These are phyloP conservation scores for Mythimna lalbum DNA, from an alignment of 2,888 invertebrate genomes.

Conservation along the genomic window DNA sequence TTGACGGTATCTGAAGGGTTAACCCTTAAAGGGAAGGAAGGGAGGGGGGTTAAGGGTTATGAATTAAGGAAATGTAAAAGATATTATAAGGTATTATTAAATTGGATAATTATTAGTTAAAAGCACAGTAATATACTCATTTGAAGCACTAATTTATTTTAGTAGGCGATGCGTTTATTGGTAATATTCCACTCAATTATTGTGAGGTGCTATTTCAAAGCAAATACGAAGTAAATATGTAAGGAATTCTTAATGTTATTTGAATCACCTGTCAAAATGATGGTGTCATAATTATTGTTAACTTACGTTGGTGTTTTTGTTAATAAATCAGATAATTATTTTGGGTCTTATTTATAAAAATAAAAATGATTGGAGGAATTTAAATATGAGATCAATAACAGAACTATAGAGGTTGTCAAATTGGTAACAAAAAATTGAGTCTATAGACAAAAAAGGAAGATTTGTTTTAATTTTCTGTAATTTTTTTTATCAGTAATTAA, in stretches of 20 bases:
- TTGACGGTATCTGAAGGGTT: too few species aligned
- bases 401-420: too few species aligned
- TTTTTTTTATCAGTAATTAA: too few species aligned
- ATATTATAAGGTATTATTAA: constrained; percentile 20
- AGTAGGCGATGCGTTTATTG: constrained; percentile 6
- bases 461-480: too few species aligned
- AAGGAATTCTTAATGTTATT: constrained; percentile 19
- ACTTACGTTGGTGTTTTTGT: constrained; percentile 24
- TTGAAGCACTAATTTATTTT: background rate
- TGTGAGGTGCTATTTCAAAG: background rate
- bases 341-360: background rate
- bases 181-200: constrained; percentile 37
- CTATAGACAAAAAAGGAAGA: too few species aligned
- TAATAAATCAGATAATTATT: constrained; percentile 33
- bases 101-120: constrained; percentile 8
- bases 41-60: too few species aligned
- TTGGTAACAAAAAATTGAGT: too few species aligned
- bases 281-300: constrained; percentile 18
- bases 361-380: too few species aligned
- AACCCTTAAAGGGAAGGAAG: too few species aligned
- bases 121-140: constrained; percentile 10
- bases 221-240: constrained; percentile 3
- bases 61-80: constrained; percentile 7
- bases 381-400: too few species aligned
- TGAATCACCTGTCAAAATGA: constrained; percentile 36